Evolutionary conservation across 2,797 vertebrate species (phyloP), one percentile per base, ranked within the genome.

Genomic region (Aulostomus chinensis): DNA sequence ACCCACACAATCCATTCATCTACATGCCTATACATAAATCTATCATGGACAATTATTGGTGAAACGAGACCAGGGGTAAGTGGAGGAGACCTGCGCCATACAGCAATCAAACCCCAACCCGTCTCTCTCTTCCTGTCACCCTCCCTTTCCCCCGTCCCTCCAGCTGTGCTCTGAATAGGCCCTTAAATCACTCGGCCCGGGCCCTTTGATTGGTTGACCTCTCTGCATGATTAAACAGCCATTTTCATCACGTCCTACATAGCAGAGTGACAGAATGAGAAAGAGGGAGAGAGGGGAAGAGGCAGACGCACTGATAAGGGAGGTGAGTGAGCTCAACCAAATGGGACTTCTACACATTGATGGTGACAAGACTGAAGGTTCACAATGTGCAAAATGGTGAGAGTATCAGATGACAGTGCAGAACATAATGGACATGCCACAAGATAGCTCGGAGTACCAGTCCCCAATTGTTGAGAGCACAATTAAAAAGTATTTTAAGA

Each of bases 171-270:
- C 63, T 49, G 75, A 84, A 86, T 64, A 61, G 80, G 68, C 76
- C 83, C 77, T 81, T 83, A 87, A 89, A 89, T 89, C 83, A 86
- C 78, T 71, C 53, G 1, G 71, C 59, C 64, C 22, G 2, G 58
- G 75, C 62, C 68, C 72, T 80, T 78, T 84, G 87, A 89, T 87
- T 86, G 85, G 84, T 79, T 82, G 84, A 86, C 81, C 84, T 86
- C 85, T 81, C 84, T 81, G 87, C 85, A 89, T 87, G 85, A 87
- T 87, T 87, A 87, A 89, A 80, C 83, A 86, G 84, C 70, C 83
- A 83, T 87, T 89, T 86, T 86, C 87, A 89, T 86, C 85, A 86
- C 56, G 39, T 73, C 81, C 78, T 68, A 70, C 56, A 30, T 55
- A 59, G 66, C 47, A 74, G 74, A 76, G 78, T 70, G 66, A 76